These are phyloP conservation scores for Pyrrhia umbra DNA, from an alignment of 2,888 invertebrate genomes.

Conservation along the genomic window DNA sequence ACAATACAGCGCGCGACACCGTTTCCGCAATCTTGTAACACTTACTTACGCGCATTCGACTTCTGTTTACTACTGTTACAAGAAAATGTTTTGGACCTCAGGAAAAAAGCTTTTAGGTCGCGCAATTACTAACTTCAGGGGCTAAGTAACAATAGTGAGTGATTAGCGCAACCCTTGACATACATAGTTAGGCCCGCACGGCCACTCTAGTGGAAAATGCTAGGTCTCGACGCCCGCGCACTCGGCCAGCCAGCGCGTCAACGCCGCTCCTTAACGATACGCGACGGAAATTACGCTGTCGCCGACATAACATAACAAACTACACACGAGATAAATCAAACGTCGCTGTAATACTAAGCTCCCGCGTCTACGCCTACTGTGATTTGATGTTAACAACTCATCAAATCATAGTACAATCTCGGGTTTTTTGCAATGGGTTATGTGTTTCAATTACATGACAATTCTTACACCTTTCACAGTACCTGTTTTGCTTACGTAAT, in stretches of 20 bases:
- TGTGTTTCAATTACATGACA: not conserved
- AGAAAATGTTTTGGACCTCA: conserved; percentile 30
- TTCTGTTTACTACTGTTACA: conserved; percentile 26
- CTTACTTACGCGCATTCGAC: conserved; percentile 27
- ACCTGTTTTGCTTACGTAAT: conserved; percentile 8
- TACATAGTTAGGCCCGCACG: conserved; percentile 81
- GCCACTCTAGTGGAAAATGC: conserved; percentile 88
- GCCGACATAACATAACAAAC: conserved; percentile 44
- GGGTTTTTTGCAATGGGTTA: not conserved
- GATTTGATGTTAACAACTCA: conserved; percentile 11
- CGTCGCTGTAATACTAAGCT: not conserved
- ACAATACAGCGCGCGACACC: conserved; percentile 69
- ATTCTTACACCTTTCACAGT: not conserved
- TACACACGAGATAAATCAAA: conserved; percentile 38
- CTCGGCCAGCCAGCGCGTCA: conserved; percentile 54
- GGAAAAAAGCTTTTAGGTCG: conserved; percentile 64
- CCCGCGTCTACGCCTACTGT: not conserved
- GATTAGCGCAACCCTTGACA: conserved; percentile 89
- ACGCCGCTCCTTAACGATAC: conserved; percentile 65
- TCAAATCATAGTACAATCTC: too few relatives aligned
- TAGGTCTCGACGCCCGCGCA: conserved; percentile 81
- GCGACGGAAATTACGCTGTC: conserved; percentile 68
- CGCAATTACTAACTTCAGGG: conserved; percentile 73
- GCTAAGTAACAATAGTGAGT: conserved; percentile 83
- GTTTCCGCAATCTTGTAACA: conserved; percentile 82